Conservation (phyloP, 2,888 invertebrate species). For the Epinotia brunnichana region DNA sequence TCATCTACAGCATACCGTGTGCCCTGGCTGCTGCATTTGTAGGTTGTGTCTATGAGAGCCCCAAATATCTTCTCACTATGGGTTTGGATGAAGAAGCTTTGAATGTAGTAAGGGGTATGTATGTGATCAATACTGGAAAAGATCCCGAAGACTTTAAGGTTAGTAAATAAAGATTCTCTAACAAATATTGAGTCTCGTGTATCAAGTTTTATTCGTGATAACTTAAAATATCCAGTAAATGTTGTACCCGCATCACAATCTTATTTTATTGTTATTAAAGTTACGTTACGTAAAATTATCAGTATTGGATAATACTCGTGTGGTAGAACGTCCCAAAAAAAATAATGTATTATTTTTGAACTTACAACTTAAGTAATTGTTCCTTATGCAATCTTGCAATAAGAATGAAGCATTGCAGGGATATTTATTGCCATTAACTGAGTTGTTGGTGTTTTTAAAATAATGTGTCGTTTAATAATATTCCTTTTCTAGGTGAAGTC, state of each 20-base stretch:
- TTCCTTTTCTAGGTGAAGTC: slow-evolving; percentile 59
- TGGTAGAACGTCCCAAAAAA: neutral
- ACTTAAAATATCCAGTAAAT: too few relatives aligned
- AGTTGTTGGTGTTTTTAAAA: too few relatives aligned
- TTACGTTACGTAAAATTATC: neutral
- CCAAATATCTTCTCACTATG: slow-evolving; percentile 87
- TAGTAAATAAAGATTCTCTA: slow-evolving; percentile 43
- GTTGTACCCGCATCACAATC: too few relatives aligned
- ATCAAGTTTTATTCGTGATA: neutral
- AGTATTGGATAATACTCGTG: neutral
- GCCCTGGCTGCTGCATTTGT: slow-evolving; percentile 83
- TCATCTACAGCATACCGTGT: slow-evolving; percentile 85
- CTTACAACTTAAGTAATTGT: too few relatives aligned
- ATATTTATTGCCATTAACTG: too few relatives aligned
- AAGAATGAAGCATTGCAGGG: too few relatives aligned
- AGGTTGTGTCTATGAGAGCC: slow-evolving; percentile 87
- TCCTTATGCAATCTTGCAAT: neutral
- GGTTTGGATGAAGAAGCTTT: slow-evolving; percentile 83
- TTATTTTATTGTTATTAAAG: neutral
- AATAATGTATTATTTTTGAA: too few relatives aligned
- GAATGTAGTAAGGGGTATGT: slow-evolving; percentile 63
- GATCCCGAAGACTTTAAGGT: slow-evolving; percentile 62
- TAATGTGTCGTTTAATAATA: neutral
- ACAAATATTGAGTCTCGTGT: neutral
- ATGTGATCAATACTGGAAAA: slow-evolving; percentile 64